A percentile compares a stretch with the other conserved stretches of the same genome.
phyloP scores from a whole-genome alignment of 1,140 invertebrate species.

The Panulirus ornatus region DNA sequence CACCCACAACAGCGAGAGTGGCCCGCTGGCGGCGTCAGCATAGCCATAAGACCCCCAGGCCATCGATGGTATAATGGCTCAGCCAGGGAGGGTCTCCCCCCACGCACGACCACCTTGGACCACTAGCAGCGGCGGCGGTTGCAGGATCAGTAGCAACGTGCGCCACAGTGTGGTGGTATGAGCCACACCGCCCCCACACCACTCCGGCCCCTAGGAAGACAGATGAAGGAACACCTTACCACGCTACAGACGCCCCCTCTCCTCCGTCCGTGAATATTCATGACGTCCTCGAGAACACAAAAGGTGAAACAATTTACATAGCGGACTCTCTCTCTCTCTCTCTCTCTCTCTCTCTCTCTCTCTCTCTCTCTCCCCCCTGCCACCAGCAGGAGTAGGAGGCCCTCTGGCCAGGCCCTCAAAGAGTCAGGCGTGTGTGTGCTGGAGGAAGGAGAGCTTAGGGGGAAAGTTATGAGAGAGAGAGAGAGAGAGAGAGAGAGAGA shows the following conservation, averaged over 20 bases:
- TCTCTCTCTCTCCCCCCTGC: neutral
- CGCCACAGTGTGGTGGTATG: too few species aligned
- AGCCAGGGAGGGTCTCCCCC: too few species aligned
- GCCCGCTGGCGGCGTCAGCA: too few species aligned
- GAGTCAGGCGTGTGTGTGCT: neutral
- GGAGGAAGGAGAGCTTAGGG: neutral
- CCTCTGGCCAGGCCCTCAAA: neutral
- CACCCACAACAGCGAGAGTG: too few species aligned
- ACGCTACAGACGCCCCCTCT: constrained; percentile 8
- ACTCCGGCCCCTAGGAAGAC: too few species aligned
- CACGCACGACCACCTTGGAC: too few species aligned
- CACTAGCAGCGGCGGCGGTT: too few species aligned
- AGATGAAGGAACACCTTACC: constrained; percentile 9
- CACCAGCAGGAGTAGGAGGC: neutral
- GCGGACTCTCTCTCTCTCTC: neutral
- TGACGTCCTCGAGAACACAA: constrained; percentile 2
- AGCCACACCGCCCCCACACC: too few species aligned
- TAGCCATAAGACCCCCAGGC: too few species aligned
- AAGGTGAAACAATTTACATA: constrained; percentile 43
- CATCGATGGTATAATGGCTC: too few species aligned
- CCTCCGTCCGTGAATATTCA: constrained; percentile 22
- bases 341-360: neutral
- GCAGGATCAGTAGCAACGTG: too few species aligned
- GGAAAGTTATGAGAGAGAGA: neutral
- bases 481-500: constrained; percentile 3